A percentile compares a stretch with the other conserved stretches of the same genome.
Conservation (phyloP, 2,888 invertebrate genomes). For the Dicyrtomina minuta region DNA sequence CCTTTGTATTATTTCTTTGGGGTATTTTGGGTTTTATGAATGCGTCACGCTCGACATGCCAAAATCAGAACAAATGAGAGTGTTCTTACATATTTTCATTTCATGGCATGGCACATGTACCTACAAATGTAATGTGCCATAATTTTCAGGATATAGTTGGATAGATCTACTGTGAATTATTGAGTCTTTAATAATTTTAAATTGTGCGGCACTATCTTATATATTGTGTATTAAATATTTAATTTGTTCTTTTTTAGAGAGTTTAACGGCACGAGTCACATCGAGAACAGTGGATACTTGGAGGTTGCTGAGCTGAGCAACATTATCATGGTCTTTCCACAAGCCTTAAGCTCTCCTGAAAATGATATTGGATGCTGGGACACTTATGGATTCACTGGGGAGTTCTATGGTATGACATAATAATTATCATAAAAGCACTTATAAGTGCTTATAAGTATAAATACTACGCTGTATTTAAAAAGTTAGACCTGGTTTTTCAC, state of each 20-base stretch:
- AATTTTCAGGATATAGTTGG: too few relatives aligned
- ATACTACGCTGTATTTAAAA: too few relatives aligned
- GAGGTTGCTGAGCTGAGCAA: slow-evolving; percentile 48
- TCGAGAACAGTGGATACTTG: slow-evolving; percentile 46
- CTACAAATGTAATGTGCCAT: too few relatives aligned
- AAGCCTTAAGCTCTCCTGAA: slow-evolving; percentile 37
- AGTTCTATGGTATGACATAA: slow-evolving; percentile 42
- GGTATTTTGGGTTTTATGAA: too few relatives aligned
- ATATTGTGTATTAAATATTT: not conserved
- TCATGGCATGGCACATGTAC: too few relatives aligned
- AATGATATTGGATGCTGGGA: slow-evolving; percentile 52
- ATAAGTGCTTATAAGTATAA: not conserved
- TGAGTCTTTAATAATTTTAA: not conserved
- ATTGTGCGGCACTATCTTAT: too few relatives aligned
- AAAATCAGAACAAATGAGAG: too few relatives aligned
- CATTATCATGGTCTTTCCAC: slow-evolving; percentile 49
- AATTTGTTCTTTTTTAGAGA: slow-evolving; percentile 36
- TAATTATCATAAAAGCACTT: not conserved
- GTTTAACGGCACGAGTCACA: slow-evolving; percentile 48
- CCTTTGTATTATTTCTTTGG: too few relatives aligned
- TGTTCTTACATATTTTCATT: too few relatives aligned
- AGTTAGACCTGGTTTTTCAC: too few relatives aligned
- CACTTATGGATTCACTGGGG: slow-evolving; percentile 48
- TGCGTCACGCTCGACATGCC: too few relatives aligned
- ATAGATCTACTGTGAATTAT: too few relatives aligned